Evolutionary conservation across 2,113 vertebrate species (phyloP).

Genomic region (Orcinus orca): DNA sequence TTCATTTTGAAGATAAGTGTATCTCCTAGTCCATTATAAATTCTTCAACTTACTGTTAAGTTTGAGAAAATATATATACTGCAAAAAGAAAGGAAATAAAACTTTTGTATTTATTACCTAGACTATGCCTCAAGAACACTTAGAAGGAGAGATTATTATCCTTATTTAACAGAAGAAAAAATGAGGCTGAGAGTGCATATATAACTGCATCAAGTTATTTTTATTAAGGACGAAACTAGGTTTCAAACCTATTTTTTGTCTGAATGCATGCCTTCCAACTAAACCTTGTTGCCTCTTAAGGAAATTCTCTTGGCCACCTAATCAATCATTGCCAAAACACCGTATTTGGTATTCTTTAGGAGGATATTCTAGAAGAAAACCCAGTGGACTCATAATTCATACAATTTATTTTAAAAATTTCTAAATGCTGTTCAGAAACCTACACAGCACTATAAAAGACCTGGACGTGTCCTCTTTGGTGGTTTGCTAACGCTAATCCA

Average conservation of each 20-base stretch:
- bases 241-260: slow-evolving; percentile 1
- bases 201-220: not conserved
- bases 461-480: not conserved
- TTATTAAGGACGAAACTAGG: not conserved
- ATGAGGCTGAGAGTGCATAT: not conserved
- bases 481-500: not conserved
- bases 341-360: not conserved
- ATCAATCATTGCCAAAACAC: not conserved
- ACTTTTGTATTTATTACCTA: not conserved
- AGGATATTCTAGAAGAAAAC: not conserved
- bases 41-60: not conserved
- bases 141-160: not conserved
- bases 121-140: not conserved
- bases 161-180: not conserved
- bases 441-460: not conserved
- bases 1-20: slow-evolving; percentile 11
- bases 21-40: not conserved
- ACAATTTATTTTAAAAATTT: not conserved
- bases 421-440: not conserved
- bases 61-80: not conserved
- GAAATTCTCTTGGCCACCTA: not conserved
- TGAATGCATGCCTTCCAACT: not conserved
- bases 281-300: not conserved
- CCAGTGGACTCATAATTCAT: not conserved
- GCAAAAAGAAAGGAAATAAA: not conserved